phyloP scores from a whole-genome alignment of 2,113 vertebrate genomes.

The Zosterops pallidus region DNA sequence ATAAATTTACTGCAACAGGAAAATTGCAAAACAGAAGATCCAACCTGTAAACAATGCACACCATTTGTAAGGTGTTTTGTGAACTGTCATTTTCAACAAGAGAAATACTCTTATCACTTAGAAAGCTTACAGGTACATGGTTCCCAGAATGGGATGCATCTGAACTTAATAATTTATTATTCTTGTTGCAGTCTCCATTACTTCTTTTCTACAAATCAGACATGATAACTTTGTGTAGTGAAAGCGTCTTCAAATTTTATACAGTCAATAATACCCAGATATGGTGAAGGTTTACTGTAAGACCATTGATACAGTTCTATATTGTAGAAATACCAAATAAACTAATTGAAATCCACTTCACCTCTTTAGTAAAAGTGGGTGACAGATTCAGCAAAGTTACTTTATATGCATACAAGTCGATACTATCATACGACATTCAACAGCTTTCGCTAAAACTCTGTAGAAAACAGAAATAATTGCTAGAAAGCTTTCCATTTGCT shows the following conservation, averaged over 20 bases:
- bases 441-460: neutral
- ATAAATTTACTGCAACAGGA: neutral
- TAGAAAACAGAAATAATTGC: neutral
- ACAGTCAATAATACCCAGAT: neutral
- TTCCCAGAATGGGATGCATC: neutral
- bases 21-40: neutral
- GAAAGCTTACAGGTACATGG: neutral
- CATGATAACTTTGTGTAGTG: rapidly evolving
- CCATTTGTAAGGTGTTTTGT: neutral
- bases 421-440: neutral
- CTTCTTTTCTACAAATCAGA: neutral
- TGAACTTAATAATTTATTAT: neutral
- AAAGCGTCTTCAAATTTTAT: neutral
- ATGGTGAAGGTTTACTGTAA: neutral
- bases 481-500: neutral
- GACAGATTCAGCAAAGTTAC: neutral
- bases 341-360: neutral
- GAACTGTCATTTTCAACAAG: neutral
- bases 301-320: neutral
- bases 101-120: neutral
- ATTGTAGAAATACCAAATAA: neutral
- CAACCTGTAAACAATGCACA: neutral
- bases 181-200: neutral
- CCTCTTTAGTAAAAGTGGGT: neutral
- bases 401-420: neutral